Evolutionary conservation across 2,888 invertebrate genomes (phyloP), one percentile per base, ranked within the genome.

Genomic region (Cynaeus angustus): DNA sequence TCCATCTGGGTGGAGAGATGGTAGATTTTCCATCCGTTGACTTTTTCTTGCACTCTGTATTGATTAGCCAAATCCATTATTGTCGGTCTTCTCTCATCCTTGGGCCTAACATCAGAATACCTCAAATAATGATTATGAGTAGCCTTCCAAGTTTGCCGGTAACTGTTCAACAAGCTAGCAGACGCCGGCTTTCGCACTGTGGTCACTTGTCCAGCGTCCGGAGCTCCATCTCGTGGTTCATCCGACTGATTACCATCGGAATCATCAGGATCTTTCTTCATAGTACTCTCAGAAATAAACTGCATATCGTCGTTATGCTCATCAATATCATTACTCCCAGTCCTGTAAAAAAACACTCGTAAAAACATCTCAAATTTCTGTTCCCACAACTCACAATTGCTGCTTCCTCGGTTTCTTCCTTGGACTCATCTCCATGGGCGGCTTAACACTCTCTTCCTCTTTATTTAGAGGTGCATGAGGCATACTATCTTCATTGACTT

Each of bases 11-110:
- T 92, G 38, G 94, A 94, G 77, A 98, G 89, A 83, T 97, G 96
- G 86, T 94, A 92, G 70, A 98, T 90, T 86, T 97, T 98, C 98
- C 98, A 98, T 0, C 98, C 98, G 77, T 95, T 94, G 12, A 96
- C 91, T 85, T 94, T 95, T 80, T 95, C 93, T 74, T 94, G 87
- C 58, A 97, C 94, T 81, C 94, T 91, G 74, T 92, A 92, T 84
- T 96, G 96, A 85, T 93, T 94, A 28, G 97, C 95, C 78, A 98
- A 88, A 85, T 97, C 96, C 81, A 93, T 92, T 43, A 98, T 93
- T 0, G 92, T 91, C 0, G 95, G 92, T 70, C 94, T 89, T 72
- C 95, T 89, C 83, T 97, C 97, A 76, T 97, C 95, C 77, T 94
- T 92, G 0, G 94, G 92, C 79, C 93, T 92, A 8, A 98, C 95